phyloP scores from a whole-genome alignment of 2,113 vertebrate species.

The Oxygymnocypris stewartii region DNA sequence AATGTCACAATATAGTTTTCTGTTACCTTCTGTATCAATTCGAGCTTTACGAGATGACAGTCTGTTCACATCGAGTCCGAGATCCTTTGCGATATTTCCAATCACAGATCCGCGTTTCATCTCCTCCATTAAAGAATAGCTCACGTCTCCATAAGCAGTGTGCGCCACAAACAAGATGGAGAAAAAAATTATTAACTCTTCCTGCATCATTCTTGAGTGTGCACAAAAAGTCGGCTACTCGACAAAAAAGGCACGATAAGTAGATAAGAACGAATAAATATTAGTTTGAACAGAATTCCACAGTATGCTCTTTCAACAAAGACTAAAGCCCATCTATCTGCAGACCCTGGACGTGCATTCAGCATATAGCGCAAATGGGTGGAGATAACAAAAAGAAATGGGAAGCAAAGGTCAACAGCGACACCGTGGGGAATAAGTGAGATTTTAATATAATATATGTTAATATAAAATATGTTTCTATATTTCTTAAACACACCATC shows the following conservation, averaged over 20 bases:
- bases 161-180: slow-evolving; percentile 52
- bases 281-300: not conserved
- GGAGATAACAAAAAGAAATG: not conserved
- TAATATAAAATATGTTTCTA: too few relatives aligned
- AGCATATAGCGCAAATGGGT: slow-evolving; percentile 30
- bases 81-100: slow-evolving; percentile 30
- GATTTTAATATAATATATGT: not conserved
- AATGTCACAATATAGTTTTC: slow-evolving; percentile 56
- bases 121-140: slow-evolving; percentile 64
- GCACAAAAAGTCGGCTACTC: not conserved
- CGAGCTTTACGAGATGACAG: slow-evolving; percentile 59
- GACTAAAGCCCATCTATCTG: not conserved
- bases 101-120: slow-evolving; percentile 40
- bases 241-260: not conserved
- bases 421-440: slow-evolving; percentile 29
- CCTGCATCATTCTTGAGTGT: slow-evolving; percentile 48
- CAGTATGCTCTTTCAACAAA: not conserved
- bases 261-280: not conserved
- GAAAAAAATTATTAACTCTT: slow-evolving; percentile 40
- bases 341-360: not conserved
- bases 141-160: slow-evolving; percentile 59
- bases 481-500: not conserved
- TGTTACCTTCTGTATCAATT: slow-evolving; percentile 23
- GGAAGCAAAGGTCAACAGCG: slow-evolving; percentile 31
- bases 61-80: not conserved